A percentile compares a stretch with the other conserved stretches of the same genome.
These are phyloP conservation scores for Bugulina stolonifera DNA, from an alignment of 2,888 invertebrate genomes.

Conservation along the genomic window DNA sequence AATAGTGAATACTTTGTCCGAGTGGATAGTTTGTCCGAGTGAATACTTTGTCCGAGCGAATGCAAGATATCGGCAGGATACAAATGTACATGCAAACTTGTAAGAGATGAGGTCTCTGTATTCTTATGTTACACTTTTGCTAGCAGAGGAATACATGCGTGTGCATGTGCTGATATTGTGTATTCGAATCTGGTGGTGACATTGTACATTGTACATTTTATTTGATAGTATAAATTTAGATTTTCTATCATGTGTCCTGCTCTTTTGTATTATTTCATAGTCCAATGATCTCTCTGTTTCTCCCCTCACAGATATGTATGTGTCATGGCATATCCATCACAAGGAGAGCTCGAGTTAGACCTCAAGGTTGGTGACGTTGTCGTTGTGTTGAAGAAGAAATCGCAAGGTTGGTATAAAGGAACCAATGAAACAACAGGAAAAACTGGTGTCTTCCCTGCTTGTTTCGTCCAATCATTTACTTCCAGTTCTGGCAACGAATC, in stretches of 20 bases:
- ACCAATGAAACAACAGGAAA: slow-evolving; percentile 81
- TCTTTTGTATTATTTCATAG: neutral
- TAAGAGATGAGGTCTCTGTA: neutral
- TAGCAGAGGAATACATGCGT: too few relatives aligned
- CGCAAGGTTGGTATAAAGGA: slow-evolving; percentile 93
- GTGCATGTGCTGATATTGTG: too few relatives aligned
- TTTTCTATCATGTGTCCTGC: too few relatives aligned
- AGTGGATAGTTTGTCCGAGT: too few relatives aligned
- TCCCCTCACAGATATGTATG: slow-evolving; percentile 68
- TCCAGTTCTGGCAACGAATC: slow-evolving; percentile 22
- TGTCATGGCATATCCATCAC: slow-evolving; percentile 88
- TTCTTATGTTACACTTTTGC: neutral
- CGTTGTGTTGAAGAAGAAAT: slow-evolving; percentile 81
- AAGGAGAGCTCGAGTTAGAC: slow-evolving; percentile 85
- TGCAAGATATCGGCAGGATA: too few relatives aligned
- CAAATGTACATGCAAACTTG: too few relatives aligned
- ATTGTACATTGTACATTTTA: too few relatives aligned
- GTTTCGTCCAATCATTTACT: slow-evolving; percentile 63
- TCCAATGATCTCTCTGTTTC: neutral
- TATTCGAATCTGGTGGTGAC: too few relatives aligned
- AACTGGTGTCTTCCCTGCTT: slow-evolving; percentile 89
- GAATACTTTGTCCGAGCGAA: too few relatives aligned
- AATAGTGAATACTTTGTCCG: too few relatives aligned
- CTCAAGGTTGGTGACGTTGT: slow-evolving; percentile 84
- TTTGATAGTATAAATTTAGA: too few relatives aligned